Evolutionary conservation across 64 coral and sea anemone genomes (phyloP), one percentile per base, ranked within the genome.

Genomic region (Pachyseris speciosa): DNA sequence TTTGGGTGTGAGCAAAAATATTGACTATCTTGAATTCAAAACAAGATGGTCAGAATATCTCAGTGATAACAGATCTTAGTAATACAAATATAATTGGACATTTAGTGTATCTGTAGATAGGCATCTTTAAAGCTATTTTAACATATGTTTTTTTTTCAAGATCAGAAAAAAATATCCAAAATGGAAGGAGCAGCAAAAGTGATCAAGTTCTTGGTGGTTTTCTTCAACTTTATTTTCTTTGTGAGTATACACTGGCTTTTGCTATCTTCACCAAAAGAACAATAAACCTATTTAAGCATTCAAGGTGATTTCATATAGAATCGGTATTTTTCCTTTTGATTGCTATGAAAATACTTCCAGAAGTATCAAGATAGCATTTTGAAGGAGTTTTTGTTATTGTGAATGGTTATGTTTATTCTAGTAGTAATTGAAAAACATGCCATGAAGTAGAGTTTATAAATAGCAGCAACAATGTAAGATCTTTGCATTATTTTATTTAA

Each of bases 221-320:
- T 92, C 39, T 92, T 92, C 57, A 92, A 92, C 33, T 84, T 92
- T 44, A 36, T 92, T 31, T 92, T 92, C 55, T 92, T 92, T 60
- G 89, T 92, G 74, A 92, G 89, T 92, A 84, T 41, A 47, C 10
- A 49, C 3, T 25, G 29, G 9, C 7, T 85, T 44, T 45, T 55
- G 10, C 10, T 3, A 0, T 48, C 11, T 75, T 37, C 24, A 19
- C 5, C 5, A 5, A 3, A 8, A 74, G 9, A 37, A 24, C 33
- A 37, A 75, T 0, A 40, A 10, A 74, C 3, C 20, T 20, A 48
- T 5, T 37, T 37, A 11, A n/a, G 19, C 11, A 0, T 8, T 49
- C 22, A 2, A 3, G 13, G 32, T 43, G 11, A 67, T n/a, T n/a
- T n/a, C n/a, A n/a, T n/a, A n/a, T n/a, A n/a, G n/a, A n/a, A n/a